Percentiles rank a stretch among this genome's conserved stretches.
phyloP scores from a whole-genome alignment of 2,113 vertebrate genomes.

The Myanophis thanlyinensis region DNA sequence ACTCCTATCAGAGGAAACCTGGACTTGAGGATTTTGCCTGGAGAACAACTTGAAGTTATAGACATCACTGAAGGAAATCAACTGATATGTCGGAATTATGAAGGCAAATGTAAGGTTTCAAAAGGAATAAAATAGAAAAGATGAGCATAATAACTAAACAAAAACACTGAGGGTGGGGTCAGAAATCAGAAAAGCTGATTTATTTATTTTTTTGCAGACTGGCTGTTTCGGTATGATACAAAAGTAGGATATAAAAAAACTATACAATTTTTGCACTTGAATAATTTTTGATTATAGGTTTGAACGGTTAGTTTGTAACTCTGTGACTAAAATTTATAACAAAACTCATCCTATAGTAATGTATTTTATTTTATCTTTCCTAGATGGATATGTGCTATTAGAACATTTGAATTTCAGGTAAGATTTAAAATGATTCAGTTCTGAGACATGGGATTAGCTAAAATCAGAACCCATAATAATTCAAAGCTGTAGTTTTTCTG shows the following conservation, averaged over 20 bases:
- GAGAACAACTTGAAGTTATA: slow-evolving; percentile 72
- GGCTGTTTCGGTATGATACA: neutral
- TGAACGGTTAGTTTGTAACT: accelerated
- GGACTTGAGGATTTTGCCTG: slow-evolving; percentile 64
- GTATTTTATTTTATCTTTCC: neutral
- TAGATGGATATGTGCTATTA: slow-evolving; percentile 73
- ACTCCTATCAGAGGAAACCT: slow-evolving; percentile 51
- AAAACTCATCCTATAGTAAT: accelerated
- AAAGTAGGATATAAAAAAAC: neutral
- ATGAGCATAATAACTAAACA: neutral
- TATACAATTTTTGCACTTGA: neutral
- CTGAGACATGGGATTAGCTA: neutral
- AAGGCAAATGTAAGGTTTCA: slow-evolving; percentile 73
- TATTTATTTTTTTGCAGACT: neutral
- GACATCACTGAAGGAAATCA: slow-evolving; percentile 55
- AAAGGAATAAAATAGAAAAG: neutral
- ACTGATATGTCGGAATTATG: slow-evolving; percentile 70
- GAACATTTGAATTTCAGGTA: slow-evolving; percentile 75
- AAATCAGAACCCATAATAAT: neutral
- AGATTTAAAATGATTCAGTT: slow-evolving; percentile 19
- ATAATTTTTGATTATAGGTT: neutral
- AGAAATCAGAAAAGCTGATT: neutral
- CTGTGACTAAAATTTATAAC: neutral
- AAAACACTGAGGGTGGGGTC: neutral
- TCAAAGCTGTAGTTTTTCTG: neutral